Conservation (phyloP, 2,888 invertebrate species). For the Plagiodera versicolora region DNA sequence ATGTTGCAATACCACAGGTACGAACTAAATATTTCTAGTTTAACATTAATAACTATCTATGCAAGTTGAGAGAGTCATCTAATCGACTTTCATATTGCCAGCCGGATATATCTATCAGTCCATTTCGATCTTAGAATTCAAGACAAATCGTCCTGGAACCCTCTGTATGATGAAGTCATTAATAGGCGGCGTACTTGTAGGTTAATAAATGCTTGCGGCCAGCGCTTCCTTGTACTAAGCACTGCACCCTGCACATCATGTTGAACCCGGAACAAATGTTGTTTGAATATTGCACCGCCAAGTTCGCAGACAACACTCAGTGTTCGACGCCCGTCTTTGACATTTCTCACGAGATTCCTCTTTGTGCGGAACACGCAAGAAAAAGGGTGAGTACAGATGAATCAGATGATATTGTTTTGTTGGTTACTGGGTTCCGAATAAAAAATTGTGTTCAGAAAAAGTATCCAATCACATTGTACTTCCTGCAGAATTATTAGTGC, state of each 20-base stretch:
- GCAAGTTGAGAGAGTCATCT: no score
- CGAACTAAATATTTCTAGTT: no score
- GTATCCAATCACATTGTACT: no score
- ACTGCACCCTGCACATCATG: conserved; percentile 85
- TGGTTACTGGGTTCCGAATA: background rate
- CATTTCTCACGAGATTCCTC: conserved; percentile 76
- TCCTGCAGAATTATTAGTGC: no score
- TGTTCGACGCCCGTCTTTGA: conserved; percentile 80
- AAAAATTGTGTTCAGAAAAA: background rate
- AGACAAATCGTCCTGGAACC: no score
- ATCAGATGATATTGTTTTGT: no score
- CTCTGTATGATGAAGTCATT: no score
- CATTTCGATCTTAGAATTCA: no score
- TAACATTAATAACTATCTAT: no score
- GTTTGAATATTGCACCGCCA: conserved; percentile 79
- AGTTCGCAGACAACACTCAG: conserved; percentile 76
- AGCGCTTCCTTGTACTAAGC: conserved; percentile 76
- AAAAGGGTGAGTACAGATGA: conserved; percentile 62
- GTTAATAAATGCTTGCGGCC: conserved; percentile 47
- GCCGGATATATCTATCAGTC: no score
- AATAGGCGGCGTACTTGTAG: conserved; percentile 23
- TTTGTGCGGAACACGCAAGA: conserved; percentile 84
- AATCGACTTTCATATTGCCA: no score
- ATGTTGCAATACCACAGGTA: no score
- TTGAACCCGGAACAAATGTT: conserved; percentile 75